Evolutionary conservation across 2,888 invertebrate species (phyloP), one percentile per base, ranked within the genome.

Genomic region (Nephrotoma flavescens): DNA sequence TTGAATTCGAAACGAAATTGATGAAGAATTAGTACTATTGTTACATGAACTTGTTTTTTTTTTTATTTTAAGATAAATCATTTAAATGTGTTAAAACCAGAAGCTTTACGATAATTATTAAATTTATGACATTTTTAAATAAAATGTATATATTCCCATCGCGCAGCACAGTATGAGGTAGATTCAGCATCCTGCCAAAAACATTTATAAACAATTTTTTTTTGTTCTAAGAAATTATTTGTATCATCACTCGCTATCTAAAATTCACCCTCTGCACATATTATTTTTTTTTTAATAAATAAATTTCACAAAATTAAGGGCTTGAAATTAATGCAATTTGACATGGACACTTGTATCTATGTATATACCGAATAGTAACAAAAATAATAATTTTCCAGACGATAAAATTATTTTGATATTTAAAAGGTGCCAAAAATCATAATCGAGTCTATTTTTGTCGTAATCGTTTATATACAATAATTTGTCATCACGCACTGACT

Each of bases 291-390:
- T 84, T 84, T 42, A 42, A 15, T 42, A 84, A 84, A 84, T 31
- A 86, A 45, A 44, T 86, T 31, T 45, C 86, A 41, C 86, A 45
- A 45, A 86, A 41, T 47, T 86, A 86, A 86, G 86, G 86, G 86
- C 47, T 15, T 12, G 44, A 86, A 41, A 86, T 47, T 86, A 86
- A 86, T 86, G 41, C 41, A 86, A 86, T 86, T 86, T 47, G 86
- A 44, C 31, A 86, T 47, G 86, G 86, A 86, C 86, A 86, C 86
- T 86, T 86, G 86, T 45, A 41, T 71, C 19, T n/a, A n/a, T n/a
- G n/a, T n/a, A n/a, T n/a, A n/a, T n/a, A n/a, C 9, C 31, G 9
- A 7, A 71, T 71, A 31, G 31, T 9, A 85, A 19, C 31, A 4
- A n/a, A 2, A 44, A 6, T 7, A 71, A 71, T 71, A 19, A 71